phyloP scores from a whole-genome alignment of 2,888 invertebrate genomes.

The Maniola hyperantus region DNA sequence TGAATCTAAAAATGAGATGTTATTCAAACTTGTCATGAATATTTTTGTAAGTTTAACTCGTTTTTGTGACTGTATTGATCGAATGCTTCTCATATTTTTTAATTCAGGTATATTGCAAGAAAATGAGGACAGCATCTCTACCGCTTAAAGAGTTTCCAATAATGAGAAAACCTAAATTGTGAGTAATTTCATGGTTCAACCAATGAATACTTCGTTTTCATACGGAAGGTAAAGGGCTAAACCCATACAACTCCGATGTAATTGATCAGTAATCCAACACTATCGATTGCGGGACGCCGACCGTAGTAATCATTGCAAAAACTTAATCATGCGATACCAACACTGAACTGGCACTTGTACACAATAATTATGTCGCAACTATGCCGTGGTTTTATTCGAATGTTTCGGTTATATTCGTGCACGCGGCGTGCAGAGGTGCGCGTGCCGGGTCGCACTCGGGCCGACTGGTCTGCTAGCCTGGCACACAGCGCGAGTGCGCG shows the following conservation, averaged over 20 bases:
- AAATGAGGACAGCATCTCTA: neutral
- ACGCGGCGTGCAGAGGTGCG: conserved; percentile 63
- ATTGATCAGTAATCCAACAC: conserved; percentile 45
- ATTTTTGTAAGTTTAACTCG: too few relatives aligned
- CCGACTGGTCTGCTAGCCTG: conserved; percentile 49
- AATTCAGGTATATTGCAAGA: neutral
- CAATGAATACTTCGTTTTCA: neutral
- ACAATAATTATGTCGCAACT: conserved; percentile 39
- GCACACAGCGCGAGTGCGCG: conserved; percentile 46
- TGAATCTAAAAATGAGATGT: neutral
- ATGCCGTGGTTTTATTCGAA: conserved; percentile 33
- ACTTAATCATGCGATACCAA: conserved; percentile 43
- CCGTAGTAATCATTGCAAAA: conserved; percentile 37
- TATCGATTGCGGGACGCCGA: conserved; percentile 38
- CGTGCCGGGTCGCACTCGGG: conserved; percentile 68
- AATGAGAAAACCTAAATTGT: neutral
- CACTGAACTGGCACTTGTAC: conserved; percentile 57
- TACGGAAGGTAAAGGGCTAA: conserved; percentile 7
- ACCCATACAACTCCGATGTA: conserved; percentile 19
- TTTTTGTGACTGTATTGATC: neutral
- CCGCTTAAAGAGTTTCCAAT: neutral
- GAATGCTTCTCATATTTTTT: neutral
- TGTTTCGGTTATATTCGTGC: conserved; percentile 31
- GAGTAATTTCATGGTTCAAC: neutral
- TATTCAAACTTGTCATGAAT: neutral